Evolutionary conservation across 2,888 invertebrate species (phyloP), one percentile per base, ranked within the genome.

Genomic region (Ornithoptera alexandrae): DNA sequence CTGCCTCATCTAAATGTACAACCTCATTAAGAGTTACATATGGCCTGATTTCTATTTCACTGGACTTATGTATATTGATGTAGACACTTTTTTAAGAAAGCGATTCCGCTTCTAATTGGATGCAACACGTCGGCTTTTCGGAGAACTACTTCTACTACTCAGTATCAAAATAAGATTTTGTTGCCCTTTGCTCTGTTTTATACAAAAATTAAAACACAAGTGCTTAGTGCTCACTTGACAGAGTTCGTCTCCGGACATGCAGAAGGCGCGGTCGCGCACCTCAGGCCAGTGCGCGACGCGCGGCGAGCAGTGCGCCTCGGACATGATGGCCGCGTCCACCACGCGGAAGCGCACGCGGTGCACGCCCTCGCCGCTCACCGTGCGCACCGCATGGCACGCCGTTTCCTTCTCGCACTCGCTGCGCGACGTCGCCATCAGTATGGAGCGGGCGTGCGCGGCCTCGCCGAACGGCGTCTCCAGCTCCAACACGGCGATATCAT

Each of bases 401-500:
- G 72, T 71, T 67, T 76, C 75, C 60, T 74, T 53, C 71, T 74
- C 79, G 79, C 82, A 72, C 57, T 68, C 75, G 63, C 62, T 75
- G 36, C 74, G 76, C 71, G 73, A 67, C 36, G 79, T 77, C 56
- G 85, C 86, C 84, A 86, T 81, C 53, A 87, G 76, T 72, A 89
- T 85, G 72, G 90, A 83, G 18, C 80, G 83, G 74, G 82, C 77
- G 73, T 69, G 69, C 68, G 80, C 78, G 65, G 65, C 79, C 53
- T 70, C 73, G 18, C 79, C 84, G 76, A 86, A 85, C 53, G 88
- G 81, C 74, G 73, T 73, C 77, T 83, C 86, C 77, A 89, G 76
- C 81, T 87, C 85, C 68, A 86, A 79, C 77, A 88, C 76, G 50
- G 89, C 88, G 71, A 86, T 74, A 76, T 84, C 86, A 56, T 70